These are phyloP conservation scores for Sturmia bella DNA, from an alignment of 2,888 invertebrate genomes.

Conservation along the genomic window DNA sequence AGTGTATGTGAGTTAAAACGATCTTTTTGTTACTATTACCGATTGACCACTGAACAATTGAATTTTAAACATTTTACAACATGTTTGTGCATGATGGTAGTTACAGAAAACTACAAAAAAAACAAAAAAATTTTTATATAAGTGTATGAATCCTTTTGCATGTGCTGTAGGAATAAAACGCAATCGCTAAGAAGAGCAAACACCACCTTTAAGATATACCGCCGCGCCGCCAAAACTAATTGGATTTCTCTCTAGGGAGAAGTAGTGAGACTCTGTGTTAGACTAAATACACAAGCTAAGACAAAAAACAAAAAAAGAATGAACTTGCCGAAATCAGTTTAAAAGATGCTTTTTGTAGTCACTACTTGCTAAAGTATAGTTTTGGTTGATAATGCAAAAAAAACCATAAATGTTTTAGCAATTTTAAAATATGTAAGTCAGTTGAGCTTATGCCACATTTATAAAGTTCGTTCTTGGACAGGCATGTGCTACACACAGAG, in stretches of 20 bases:
- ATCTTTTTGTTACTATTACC: conserved; percentile 53
- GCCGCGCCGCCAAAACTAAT: conserved; percentile 78
- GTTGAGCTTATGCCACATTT: conserved; percentile 37
- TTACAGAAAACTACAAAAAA: background rate
- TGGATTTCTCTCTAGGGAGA: conserved; percentile 80
- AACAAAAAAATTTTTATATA: background rate
- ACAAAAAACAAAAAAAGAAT: conserved; percentile 4
- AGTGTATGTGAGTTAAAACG: conserved; percentile 31
- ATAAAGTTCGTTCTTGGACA: conserved; percentile 36
- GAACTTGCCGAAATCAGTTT: conserved; percentile 53
- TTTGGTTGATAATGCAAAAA: conserved; percentile 27
- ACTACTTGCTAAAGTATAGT: background rate
- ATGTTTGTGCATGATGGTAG: conserved; percentile 45
- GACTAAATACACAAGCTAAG: conserved; percentile 14
- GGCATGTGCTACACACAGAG: conserved; percentile 36
- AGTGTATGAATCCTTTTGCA: conserved; percentile 74
- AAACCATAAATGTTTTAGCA: conserved; percentile 66
- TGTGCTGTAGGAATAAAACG: conserved; percentile 71
- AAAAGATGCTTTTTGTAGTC: conserved; percentile 52
- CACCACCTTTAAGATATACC: conserved; percentile 73
- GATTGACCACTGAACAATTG: conserved; percentile 69
- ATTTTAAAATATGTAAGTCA: conserved; percentile 65
- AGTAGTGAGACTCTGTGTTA: conserved; percentile 51
- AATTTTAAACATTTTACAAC: conserved; percentile 69
- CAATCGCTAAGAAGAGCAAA: conserved; percentile 33